These are phyloP conservation scores for Blastomussa wellsi DNA, from an alignment of 92 coral and sea anemone genomes.

Conservation along the genomic window DNA sequence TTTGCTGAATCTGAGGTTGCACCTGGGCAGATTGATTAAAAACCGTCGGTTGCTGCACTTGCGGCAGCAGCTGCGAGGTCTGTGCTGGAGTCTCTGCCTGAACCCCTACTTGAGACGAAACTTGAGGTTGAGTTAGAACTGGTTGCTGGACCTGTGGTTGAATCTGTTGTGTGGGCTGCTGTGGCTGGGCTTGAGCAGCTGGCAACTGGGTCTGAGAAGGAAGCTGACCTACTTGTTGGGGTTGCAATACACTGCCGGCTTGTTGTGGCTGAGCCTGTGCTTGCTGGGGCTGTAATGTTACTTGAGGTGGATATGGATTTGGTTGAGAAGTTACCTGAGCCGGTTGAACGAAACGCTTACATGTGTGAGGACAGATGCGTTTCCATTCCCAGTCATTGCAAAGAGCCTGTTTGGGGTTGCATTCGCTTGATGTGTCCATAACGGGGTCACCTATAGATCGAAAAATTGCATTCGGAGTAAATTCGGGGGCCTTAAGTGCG, in stretches of 20 bases:
- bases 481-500: background rate
- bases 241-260: background rate
- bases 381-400: conserved; percentile 34
- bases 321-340: background rate
- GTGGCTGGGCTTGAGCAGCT: background rate
- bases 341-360: conserved; percentile 3
- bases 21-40: no score
- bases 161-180: background rate
- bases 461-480: background rate
- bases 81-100: background rate
- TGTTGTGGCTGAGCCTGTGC: conserved; percentile 2
- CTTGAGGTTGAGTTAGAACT: background rate
- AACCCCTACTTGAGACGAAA: background rate
- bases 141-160: conserved; percentile 1
- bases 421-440: conserved; percentile 33
- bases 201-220: background rate
- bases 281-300: background rate
- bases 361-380: conserved; percentile 35
- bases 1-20: background rate
- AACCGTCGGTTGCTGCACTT: no score
- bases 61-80: background rate
- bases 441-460: conserved; percentile 15
- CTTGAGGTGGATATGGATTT: background rate
- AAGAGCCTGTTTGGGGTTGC: conserved; percentile 9
- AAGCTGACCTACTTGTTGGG: background rate